Evolutionary conservation across 2,888 invertebrate genomes (phyloP).

Genomic region (Rhamphomyia laevipes): DNA sequence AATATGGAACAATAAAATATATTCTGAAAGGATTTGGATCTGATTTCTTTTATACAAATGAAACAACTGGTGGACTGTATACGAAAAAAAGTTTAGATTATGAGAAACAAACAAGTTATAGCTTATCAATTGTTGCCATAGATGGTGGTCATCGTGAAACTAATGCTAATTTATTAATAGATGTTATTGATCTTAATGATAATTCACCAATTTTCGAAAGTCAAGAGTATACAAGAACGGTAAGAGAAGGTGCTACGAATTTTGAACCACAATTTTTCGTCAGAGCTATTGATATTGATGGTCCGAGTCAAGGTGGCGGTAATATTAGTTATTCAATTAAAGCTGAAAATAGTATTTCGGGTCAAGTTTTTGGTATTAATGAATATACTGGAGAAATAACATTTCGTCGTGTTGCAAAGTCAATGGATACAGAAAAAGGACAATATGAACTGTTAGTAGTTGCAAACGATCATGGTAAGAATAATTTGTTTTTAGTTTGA

Average conservation of each 20-base stretch:
- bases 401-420: constrained; percentile 50
- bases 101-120: constrained; percentile 68
- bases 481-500: too few relatives aligned
- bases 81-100: constrained; percentile 58
- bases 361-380: constrained; percentile 53
- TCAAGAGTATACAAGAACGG: constrained; percentile 57
- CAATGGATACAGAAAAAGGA: constrained; percentile 62
- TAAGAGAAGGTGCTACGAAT: constrained; percentile 60
- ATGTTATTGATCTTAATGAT: constrained; percentile 64
- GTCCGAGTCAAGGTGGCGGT: constrained; percentile 58
- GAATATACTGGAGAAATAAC: constrained; percentile 57
- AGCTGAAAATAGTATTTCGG: constrained; percentile 56
- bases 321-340: constrained; percentile 52
- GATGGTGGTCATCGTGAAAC: constrained; percentile 69
- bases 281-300: constrained; percentile 66
- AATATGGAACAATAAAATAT: constrained; percentile 60
- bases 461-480: constrained; percentile 57
- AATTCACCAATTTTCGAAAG: constrained; percentile 62
- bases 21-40: constrained; percentile 67
- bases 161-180: constrained; percentile 57
- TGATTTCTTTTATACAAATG: constrained; percentile 60
- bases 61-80: constrained; percentile 52
- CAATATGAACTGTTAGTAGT: constrained; percentile 56
- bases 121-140: constrained; percentile 64
- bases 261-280: constrained; percentile 73